Conservation (phyloP, 2,113 vertebrate genomes). For the Mobula birostris region DNA sequence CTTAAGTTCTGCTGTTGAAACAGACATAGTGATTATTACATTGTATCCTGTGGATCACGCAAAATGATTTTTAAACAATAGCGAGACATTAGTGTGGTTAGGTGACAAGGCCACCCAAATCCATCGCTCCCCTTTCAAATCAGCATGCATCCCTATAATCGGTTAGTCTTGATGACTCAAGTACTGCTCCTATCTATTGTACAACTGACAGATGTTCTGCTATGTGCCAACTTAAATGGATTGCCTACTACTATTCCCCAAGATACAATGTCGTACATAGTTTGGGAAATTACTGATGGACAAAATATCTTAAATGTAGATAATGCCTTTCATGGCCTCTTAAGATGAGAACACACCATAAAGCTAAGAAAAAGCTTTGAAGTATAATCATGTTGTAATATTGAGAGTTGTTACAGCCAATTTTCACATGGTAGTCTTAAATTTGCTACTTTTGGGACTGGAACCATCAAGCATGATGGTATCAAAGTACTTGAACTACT, state of each 20-base stretch:
- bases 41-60: slow-evolving; percentile 6
- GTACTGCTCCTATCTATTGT: not conserved
- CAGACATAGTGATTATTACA: not conserved
- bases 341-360: not conserved
- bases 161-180: not conserved
- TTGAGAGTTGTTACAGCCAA: not conserved
- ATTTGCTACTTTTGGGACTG: not conserved
- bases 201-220: slow-evolving; percentile 8
- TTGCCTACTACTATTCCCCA: not conserved
- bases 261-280: not conserved
- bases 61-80: not conserved
- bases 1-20: slow-evolving; percentile 16
- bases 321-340: not conserved
- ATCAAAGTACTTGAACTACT: slow-evolving; percentile 11
- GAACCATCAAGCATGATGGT: not conserved
- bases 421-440: not conserved
- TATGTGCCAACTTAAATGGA: no score
- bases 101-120: not conserved
- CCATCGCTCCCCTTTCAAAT: not conserved
- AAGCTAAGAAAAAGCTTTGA: not conserved
- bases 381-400: not conserved
- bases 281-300: not conserved
- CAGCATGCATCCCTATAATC: not conserved
- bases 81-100: not conserved
- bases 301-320: not conserved